phyloP scores from a whole-genome alignment of 2,797 vertebrate species.

The Buceros bicornis region DNA sequence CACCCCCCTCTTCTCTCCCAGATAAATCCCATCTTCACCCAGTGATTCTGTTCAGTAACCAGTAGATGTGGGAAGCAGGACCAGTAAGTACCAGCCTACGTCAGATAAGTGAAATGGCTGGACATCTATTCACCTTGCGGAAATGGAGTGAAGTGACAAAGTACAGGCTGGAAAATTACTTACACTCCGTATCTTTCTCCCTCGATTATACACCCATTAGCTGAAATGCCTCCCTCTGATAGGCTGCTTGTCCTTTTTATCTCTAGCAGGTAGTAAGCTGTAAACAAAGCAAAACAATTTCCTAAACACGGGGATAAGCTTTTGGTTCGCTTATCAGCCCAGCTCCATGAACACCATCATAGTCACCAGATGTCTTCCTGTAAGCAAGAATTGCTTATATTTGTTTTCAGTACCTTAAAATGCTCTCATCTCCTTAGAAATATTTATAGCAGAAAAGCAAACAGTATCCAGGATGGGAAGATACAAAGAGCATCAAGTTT shows the following conservation, averaged over 20 bases:
- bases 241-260: conserved; percentile 19
- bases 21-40: not conserved
- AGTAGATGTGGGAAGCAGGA: not conserved
- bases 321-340: conserved; percentile 51
- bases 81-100: not conserved
- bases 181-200: not conserved
- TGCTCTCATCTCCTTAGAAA: conserved; percentile 63
- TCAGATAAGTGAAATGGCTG: not conserved
- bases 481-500: conserved; percentile 28
- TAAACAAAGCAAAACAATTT: conserved; percentile 50
- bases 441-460: conserved; percentile 60
- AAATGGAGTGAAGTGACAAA: not conserved
- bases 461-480: conserved; percentile 61
- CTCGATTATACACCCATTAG: conserved; percentile 27
- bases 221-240: not conserved
- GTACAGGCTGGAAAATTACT: conserved; percentile 19
- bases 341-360: not conserved
- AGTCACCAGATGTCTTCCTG: conserved; percentile 62
- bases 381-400: conserved; percentile 31
- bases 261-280: conserved; percentile 28
- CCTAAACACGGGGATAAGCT: not conserved
- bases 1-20: not conserved
- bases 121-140: not conserved
- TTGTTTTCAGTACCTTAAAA: conserved; percentile 56
- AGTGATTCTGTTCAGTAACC: not conserved